phyloP scores from a whole-genome alignment of 2,888 invertebrate genomes.

The Synanthedon andrenaeformis region DNA sequence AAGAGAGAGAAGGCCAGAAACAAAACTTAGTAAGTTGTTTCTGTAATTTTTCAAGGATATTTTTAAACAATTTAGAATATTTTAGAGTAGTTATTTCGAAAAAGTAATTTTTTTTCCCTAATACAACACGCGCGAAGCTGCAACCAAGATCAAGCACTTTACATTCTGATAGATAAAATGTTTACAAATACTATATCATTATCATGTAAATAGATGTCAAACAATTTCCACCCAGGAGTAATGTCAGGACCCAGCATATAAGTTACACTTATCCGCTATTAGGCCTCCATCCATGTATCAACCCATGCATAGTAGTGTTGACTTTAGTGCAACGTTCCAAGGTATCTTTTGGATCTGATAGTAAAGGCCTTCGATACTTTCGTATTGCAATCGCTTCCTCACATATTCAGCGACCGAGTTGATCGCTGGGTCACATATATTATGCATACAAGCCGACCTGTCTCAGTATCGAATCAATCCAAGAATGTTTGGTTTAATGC shows the following conservation, averaged over 20 bases:
- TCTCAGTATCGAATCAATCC: slow-evolving; percentile 48
- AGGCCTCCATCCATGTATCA: neutral
- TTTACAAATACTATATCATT: slow-evolving; percentile 11
- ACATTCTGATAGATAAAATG: too few relatives aligned
- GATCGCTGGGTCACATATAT: slow-evolving; percentile 38
- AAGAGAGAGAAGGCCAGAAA: too few relatives aligned
- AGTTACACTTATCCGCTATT: neutral
- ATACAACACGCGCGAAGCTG: too few relatives aligned
- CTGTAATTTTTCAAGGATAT: too few relatives aligned
- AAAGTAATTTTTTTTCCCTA: too few relatives aligned
- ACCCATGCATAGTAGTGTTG: neutral
- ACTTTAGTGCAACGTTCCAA: neutral
- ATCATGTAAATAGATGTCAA: slow-evolving; percentile 34
- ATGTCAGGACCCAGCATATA: slow-evolving; percentile 22
- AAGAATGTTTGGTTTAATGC: slow-evolving; percentile 35
- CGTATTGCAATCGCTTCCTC: slow-evolving; percentile 10
- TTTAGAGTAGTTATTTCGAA: too few relatives aligned
- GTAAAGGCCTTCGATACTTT: neutral
- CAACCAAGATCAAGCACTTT: too few relatives aligned
- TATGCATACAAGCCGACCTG: slow-evolving; percentile 45
- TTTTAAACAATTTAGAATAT: too few relatives aligned
- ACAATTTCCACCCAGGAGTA: slow-evolving; percentile 24
- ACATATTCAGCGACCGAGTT: slow-evolving; percentile 27
- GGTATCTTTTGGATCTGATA: neutral
- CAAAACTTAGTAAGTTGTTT: too few relatives aligned